phyloP scores from a whole-genome alignment of 2,113 vertebrate species.

The Dryoscopus gambensis region DNA sequence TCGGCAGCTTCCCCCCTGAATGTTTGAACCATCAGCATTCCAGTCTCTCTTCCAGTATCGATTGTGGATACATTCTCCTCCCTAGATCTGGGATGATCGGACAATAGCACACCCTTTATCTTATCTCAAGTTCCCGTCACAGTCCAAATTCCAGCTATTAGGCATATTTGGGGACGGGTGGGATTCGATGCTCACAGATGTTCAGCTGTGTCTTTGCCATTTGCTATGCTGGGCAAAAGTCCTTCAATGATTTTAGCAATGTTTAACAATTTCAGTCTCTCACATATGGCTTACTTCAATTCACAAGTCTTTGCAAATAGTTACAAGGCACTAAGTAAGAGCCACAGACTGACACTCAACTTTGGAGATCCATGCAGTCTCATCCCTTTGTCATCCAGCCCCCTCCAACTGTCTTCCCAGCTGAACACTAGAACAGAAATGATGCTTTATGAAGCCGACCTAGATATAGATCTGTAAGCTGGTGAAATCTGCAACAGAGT shows the following conservation, averaged over 20 bases:
- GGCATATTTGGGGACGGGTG: neutral
- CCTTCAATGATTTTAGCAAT: neutral
- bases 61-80: neutral
- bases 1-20: neutral
- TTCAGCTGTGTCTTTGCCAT: neutral
- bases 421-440: neutral
- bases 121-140: neutral
- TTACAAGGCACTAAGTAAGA: neutral
- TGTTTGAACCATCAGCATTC: neutral
- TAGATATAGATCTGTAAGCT: slow-evolving; percentile 1
- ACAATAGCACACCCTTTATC: neutral
- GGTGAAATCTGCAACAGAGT: neutral
- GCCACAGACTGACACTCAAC: neutral
- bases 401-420: neutral
- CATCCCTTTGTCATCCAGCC: neutral
- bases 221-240: neutral
- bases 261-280: neutral
- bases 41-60: neutral
- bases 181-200: neutral
- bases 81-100: rapidly evolving
- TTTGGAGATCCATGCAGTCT: neutral
- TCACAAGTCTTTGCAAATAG: neutral
- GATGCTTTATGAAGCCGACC: neutral
- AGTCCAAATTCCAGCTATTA: neutral
- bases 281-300: neutral